Evolutionary conservation across 1,140 invertebrate genomes (phyloP), one percentile per base, ranked within the genome.

Genomic region (Drosophila carrolli): DNA sequence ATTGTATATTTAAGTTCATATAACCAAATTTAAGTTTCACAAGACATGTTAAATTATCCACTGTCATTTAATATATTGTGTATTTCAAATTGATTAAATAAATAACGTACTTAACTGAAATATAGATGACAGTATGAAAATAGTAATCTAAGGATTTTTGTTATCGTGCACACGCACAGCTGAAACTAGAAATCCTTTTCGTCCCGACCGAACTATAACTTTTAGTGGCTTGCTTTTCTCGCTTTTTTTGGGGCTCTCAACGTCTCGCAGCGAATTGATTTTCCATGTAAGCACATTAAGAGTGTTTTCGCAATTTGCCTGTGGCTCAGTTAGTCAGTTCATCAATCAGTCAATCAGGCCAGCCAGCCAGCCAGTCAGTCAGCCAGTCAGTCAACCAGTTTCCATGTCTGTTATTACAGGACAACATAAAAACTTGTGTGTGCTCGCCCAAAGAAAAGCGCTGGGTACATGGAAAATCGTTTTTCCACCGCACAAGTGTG

Each of bases 201-300:
- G 23, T 40, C 27, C 50, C n/a, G 8, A 55, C 1, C 29, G 29
- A 35, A 51, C 47, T 53, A 63, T 56, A 54, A 57, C 37, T 59
- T 67, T 59, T 76, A 43, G 46, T 41, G 56, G 54, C 29, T 60
- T 16, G 23, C 37, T 54, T 60, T 60, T 48, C 23, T 50, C 27
- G 19, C 16, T 47, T 56, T 27, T 37, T 65, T 32, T 32, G n/a
- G 29, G 7, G 41, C 46, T 13, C 16, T 62, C 11, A 37, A 65
- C 19, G 38, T 66, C 59, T 61, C 43, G 55, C 53, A 41, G 63
- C 11, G 81, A 89, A 88, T 88, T 89, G 83, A 66, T 79, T 88
- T 88, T 89, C 59, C 84, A 70, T 88, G 83, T 88, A 80, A 83
- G 66, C 76, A 74, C 75, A 83, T 79, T 88, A 88, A 79, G 57